phyloP scores from a whole-genome alignment of 2,888 invertebrate species.

The Melinaea menophilus region DNA sequence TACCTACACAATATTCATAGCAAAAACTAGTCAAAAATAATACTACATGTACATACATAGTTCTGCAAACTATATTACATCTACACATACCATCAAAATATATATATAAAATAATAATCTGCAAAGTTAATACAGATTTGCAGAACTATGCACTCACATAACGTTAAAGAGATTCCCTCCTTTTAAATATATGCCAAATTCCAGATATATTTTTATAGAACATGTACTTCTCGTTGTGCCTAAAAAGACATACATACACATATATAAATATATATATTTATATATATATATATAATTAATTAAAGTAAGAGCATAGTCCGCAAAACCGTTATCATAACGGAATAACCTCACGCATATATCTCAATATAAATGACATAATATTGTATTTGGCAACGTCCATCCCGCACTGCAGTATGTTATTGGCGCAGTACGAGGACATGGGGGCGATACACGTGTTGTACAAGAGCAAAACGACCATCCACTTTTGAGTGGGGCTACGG shows the following conservation, averaged over 20 bases:
- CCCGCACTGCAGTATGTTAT: slow-evolving; percentile 62
- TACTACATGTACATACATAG: slow-evolving; percentile 26
- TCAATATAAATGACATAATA: slow-evolving; percentile 52
- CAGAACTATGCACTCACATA: slow-evolving; percentile 77
- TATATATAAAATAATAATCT: slow-evolving; percentile 7
- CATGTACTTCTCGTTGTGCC: slow-evolving; percentile 58
- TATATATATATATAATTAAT: not conserved
- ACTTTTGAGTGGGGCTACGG: slow-evolving; percentile 49
- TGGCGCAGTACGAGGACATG: slow-evolving; percentile 65
- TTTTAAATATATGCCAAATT: slow-evolving; percentile 72
- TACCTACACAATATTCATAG: not conserved
- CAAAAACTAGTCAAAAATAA: slow-evolving; percentile 2
- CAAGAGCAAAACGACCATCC: slow-evolving; percentile 66
- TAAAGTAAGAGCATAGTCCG: slow-evolving; percentile 67
- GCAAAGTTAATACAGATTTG: slow-evolving; percentile 44
- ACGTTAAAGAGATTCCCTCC: slow-evolving; percentile 44
- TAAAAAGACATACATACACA: slow-evolving; percentile 42
- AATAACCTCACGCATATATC: slow-evolving; percentile 59
- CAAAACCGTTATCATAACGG: slow-evolving; percentile 33
- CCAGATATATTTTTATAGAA: slow-evolving; percentile 72
- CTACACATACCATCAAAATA: slow-evolving; percentile 6
- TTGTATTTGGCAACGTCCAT: slow-evolving; percentile 68
- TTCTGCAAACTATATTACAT: slow-evolving; percentile 32
- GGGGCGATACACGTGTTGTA: slow-evolving; percentile 68
- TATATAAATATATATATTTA: not conserved